phyloP scores from a whole-genome alignment of 2,113 vertebrate genomes.

The Deroptyus accipitrinus region DNA sequence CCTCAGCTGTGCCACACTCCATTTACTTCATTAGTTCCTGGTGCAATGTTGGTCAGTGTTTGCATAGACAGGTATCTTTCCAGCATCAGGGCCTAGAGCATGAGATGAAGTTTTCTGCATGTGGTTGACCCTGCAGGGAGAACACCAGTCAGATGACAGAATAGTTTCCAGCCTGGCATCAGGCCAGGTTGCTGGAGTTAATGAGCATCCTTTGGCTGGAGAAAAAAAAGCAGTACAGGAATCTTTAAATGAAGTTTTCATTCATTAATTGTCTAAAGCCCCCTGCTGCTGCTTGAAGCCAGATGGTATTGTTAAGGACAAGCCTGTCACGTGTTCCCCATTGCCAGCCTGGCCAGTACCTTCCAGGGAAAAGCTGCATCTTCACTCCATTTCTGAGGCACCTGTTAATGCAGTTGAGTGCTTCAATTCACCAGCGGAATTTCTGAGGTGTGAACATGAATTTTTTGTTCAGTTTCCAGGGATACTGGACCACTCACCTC shows the following conservation, averaged over 20 bases:
- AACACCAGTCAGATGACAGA: neutral
- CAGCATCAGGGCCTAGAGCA: neutral
- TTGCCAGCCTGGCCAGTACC: neutral
- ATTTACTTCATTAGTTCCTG: neutral
- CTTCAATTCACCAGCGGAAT: neutral
- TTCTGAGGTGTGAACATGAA: neutral
- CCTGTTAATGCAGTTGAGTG: neutral
- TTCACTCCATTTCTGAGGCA: fast-evolving
- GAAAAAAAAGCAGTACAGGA: neutral
- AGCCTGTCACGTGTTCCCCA: neutral
- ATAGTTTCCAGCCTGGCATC: neutral
- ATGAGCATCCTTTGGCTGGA: neutral
- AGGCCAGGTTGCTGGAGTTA: neutral
- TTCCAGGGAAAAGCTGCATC: neutral
- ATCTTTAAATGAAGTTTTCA: neutral
- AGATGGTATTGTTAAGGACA: neutral
- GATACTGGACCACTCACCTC: neutral
- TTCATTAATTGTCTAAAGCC: neutral
- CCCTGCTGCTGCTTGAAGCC: fast-evolving
- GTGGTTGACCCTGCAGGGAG: neutral
- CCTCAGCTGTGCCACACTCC: fast-evolving
- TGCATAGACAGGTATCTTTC: neutral
- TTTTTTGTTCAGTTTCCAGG: neutral
- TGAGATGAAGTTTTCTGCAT: neutral
- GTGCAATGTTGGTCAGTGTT: neutral